Evolutionary conservation across 2,113 vertebrate genomes (phyloP).

Genomic region (Pitta sordida): DNA sequence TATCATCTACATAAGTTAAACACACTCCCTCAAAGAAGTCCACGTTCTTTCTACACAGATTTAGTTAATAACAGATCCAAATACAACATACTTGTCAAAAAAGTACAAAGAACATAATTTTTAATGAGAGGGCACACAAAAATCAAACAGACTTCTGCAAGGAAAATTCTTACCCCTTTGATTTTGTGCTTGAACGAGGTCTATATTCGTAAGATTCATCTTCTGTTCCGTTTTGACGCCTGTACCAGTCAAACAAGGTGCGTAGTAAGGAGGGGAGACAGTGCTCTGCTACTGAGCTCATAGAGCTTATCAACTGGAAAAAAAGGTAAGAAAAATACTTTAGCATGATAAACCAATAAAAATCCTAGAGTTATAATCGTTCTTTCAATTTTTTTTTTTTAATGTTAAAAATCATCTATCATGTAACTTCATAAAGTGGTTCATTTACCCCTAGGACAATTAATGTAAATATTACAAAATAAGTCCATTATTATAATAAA

Average conservation of each 20-base stretch:
- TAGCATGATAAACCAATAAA: neutral
- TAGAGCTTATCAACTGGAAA: constrained; percentile 97
- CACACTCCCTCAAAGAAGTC: neutral
- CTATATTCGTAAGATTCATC: constrained; percentile 96
- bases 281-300: constrained; percentile 99
- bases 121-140: neutral
- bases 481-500: neutral
- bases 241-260: constrained; percentile 99
- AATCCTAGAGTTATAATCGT: neutral
- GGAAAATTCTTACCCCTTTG: constrained; percentile 84
- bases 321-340: neutral
- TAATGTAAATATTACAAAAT: neutral
- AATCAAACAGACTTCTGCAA: neutral
- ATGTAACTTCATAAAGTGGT: neutral
- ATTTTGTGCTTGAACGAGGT: constrained; percentile 94
- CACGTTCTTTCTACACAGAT: neutral
- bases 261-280: constrained; percentile 98
- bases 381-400: neutral
- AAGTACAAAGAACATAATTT: neutral
- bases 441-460: neutral
- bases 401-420: neutral
- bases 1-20: neutral
- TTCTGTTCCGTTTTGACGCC: constrained; percentile 92
- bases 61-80: neutral
- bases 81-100: neutral